A percentile compares a stretch with the other conserved stretches of the same genome.
phyloP scores from a whole-genome alignment of 2,113 vertebrate genomes.

The Heterochromis multidens region DNA sequence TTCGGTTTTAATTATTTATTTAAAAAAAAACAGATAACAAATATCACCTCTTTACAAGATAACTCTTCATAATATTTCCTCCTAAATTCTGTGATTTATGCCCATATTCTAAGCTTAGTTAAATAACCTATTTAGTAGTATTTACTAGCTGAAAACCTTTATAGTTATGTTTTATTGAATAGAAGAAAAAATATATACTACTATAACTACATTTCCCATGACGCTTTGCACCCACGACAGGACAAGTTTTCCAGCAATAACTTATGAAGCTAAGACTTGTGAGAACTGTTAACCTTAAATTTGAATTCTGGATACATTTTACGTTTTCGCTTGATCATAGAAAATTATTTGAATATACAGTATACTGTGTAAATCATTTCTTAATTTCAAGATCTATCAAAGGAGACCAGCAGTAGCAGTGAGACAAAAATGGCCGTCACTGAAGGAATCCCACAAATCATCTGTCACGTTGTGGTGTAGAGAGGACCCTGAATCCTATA shows the following conservation, averaged over 20 bases:
- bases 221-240: rapidly evolving
- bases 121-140: background rate
- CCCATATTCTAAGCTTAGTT: background rate
- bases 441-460: background rate
- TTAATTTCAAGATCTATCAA: no score
- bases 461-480: background rate
- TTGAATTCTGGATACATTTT: background rate
- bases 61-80: background rate
- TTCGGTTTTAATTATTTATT: background rate
- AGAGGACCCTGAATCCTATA: background rate
- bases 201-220: background rate
- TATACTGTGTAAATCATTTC: no score
- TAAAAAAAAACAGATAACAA: no score
- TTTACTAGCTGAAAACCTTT: background rate
- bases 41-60: background rate
- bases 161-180: background rate
- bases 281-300: background rate
- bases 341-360: no score
- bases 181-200: background rate
- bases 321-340: no score
- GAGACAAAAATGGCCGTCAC: no score
- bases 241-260: background rate
- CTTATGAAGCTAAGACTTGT: background rate
- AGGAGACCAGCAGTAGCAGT: no score
- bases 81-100: background rate